Evolutionary conservation across 35 echinoderm and acorn worm species (phyloP), one percentile per base, ranked within the genome.

Genomic region (Strongylocentrotus purpuratus): DNA sequence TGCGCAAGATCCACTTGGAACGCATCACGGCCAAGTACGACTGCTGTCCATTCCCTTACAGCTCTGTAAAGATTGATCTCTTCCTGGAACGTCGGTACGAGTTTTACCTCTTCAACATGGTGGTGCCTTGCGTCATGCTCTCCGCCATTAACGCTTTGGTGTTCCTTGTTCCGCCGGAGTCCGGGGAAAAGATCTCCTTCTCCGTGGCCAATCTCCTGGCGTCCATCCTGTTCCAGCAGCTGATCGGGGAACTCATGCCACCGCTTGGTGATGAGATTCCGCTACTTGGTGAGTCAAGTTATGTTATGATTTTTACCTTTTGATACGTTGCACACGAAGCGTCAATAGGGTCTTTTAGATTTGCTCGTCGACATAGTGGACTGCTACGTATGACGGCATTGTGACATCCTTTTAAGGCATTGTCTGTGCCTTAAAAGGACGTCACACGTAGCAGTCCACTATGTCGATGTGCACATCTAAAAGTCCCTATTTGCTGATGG

Each of bases 161-260:
- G 11, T 99, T 99, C 88, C 96, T 96, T 50, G 58, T 99, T 9
- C 98, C 98, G 14, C 98, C 98, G 25, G 98, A 97, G 86, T 97
- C 97, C 31, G 98, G 97, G 22, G 98, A 99, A 88, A 99, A 97
- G 94, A 97, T 99, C 18, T 97, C 98, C 15, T 94, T 99, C 2
- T 96, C 96, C 13, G 97, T 99, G 46, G 94, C 98, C 0, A 99
- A 99, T 47, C 95, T 99, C 20, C 94, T 99, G 45, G 98, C 97
- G 20, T 91, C 97, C 8, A 96, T 99, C 33, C 86, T 99, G 3
- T 99, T 99, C 94, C 98, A 99, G 90, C 98, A 99, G 86, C 91
- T 99, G 11, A 96, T 99, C 7, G 95, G 96, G 10, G 97, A 97
- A 88, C 96, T 91, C 11, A 97, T 99, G 95, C 97, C 98, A 0